Evolutionary conservation across 1,140 invertebrate species (phyloP).

Genomic region (Dendrolimus punctatus): DNA sequence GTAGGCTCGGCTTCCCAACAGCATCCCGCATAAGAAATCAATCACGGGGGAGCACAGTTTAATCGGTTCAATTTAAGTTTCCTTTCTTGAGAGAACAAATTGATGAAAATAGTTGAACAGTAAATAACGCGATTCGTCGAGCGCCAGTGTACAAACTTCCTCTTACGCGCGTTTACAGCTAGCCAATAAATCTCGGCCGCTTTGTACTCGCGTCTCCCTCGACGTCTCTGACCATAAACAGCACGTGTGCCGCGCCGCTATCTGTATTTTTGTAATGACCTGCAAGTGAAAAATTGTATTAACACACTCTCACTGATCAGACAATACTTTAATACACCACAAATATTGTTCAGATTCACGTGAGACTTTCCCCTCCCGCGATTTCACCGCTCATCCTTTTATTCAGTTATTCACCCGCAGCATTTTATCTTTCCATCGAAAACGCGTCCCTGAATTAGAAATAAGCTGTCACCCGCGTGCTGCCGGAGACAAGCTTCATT

Average conservation of each 20-base stretch:
- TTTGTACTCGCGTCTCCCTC: constrained; percentile 41
- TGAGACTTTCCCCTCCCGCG: constrained; percentile 21
- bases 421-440: constrained; percentile 53
- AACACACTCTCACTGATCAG: constrained; percentile 28
- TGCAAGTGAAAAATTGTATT: constrained; percentile 48
- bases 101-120: constrained; percentile 55
- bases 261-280: constrained; percentile 52
- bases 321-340: constrained; percentile 26
- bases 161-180: constrained; percentile 39
- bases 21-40: constrained; percentile 45
- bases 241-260: constrained; percentile 46
- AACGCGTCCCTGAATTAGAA: constrained; percentile 58
- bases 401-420: constrained; percentile 57
- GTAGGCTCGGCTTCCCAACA: constrained; percentile 14
- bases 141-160: constrained; percentile 45
- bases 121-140: constrained; percentile 53
- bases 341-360: constrained; percentile 32
- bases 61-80: constrained; percentile 64
- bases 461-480: constrained; percentile 49
- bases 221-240: constrained; percentile 51
- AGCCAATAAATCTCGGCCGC: constrained; percentile 52
- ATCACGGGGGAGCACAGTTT: constrained; percentile 49
- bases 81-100: constrained; percentile 48
- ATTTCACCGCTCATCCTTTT: constrained; percentile 47
- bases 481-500: constrained; percentile 45